Percentiles rank a stretch among this genome's conserved stretches.
Conservation (phyloP, 2,113 vertebrate species). For the Lota lota region DNA sequence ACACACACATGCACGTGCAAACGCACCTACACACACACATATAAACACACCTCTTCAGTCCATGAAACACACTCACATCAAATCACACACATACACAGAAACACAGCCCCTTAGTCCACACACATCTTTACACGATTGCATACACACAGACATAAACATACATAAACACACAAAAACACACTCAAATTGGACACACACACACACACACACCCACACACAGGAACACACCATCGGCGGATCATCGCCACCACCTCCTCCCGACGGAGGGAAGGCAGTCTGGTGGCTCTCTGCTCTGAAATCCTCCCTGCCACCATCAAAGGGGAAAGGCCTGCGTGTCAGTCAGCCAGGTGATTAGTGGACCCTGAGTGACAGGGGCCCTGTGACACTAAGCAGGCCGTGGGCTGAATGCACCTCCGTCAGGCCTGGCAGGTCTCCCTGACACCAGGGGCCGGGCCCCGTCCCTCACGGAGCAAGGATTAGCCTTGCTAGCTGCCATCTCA, state of each 20-base stretch:
- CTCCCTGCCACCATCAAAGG: conserved; percentile 67
- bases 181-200: background rate
- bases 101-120: background rate
- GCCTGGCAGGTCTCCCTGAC: conserved; percentile 69
- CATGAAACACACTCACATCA: background rate
- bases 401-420: conserved; percentile 70
- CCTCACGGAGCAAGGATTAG: conserved; percentile 65
- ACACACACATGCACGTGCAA: conserved; percentile 4
- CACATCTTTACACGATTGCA: too few species aligned
- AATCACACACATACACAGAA: background rate
- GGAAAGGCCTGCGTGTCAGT: conserved; percentile 69
- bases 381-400: conserved; percentile 69
- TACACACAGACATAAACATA: background rate
- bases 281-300: conserved; percentile 56
- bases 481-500: conserved; percentile 59
- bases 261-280: conserved; percentile 31
- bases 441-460: conserved; percentile 64
- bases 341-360: conserved; percentile 68
- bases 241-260: conserved; percentile 20
- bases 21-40: background rate
- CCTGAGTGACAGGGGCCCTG: conserved; percentile 60
- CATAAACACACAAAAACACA: background rate
- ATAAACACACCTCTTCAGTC: background rate
- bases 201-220: background rate
- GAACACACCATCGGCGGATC: conserved; percentile 35